Conservation (phyloP, 2,888 invertebrate genomes). For the Eristalinus aeneus region DNA sequence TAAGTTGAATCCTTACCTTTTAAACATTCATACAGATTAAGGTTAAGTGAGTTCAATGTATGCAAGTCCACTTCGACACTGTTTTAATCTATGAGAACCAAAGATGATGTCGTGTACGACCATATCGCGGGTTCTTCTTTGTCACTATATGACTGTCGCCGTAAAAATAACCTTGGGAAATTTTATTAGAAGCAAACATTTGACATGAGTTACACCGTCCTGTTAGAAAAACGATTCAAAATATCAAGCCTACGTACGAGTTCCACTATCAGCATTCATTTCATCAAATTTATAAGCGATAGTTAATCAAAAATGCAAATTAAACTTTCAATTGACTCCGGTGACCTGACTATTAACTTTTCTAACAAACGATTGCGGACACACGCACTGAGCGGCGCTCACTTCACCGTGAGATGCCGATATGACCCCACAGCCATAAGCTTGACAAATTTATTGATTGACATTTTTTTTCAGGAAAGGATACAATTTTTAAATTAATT, state of each 20-base stretch:
- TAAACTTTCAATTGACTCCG: conserved; percentile 48
- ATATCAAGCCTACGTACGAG: not conserved
- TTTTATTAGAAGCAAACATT: too few relatives aligned
- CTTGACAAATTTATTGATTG: conserved; percentile 28
- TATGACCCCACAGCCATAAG: not conserved
- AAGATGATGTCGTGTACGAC: too few relatives aligned
- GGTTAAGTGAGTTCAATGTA: too few relatives aligned
- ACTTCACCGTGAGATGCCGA: not conserved
- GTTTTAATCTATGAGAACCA: too few relatives aligned
- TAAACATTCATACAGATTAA: too few relatives aligned
- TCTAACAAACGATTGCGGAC: conserved; percentile 28
- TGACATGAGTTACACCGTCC: too few relatives aligned
- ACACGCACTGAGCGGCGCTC: conserved; percentile 14
- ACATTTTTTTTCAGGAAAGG: conserved; percentile 14
- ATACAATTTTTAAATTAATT: conserved; percentile 21
- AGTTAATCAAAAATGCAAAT: conserved; percentile 51
- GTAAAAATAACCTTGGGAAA: too few relatives aligned
- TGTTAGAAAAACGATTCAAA: not conserved
- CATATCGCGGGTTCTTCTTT: too few relatives aligned
- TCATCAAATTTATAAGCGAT: conserved; percentile 1
- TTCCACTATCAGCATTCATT: not conserved
- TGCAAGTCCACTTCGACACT: too few relatives aligned
- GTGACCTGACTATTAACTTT: conserved; percentile 47
- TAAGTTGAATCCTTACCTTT: too few relatives aligned
- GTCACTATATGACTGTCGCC: too few relatives aligned